Evolutionary conservation across 2,113 vertebrate species (phyloP).

Genomic region (Notiomystis cincta): DNA sequence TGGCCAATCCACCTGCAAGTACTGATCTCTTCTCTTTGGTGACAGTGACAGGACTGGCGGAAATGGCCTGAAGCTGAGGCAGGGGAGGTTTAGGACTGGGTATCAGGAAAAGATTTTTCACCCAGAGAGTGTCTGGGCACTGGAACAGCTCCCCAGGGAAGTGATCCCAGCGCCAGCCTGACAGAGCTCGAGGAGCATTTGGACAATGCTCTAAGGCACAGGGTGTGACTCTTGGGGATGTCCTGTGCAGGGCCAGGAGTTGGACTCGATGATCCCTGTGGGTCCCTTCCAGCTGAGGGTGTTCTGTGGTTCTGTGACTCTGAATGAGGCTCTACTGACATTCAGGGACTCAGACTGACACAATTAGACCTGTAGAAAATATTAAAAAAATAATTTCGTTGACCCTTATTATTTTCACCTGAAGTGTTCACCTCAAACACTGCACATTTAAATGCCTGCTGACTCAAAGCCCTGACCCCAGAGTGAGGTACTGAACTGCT

Average conservation of each 20-base stretch:
- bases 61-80: accelerated
- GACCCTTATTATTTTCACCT: background rate
- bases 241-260: accelerated
- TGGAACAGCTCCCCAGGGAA: background rate
- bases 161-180: background rate
- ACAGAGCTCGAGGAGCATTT: accelerated
- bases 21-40: background rate
- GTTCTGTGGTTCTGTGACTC: background rate
- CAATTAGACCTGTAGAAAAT: background rate
- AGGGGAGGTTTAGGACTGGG: background rate
- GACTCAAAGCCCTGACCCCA: background rate
- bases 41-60: accelerated
- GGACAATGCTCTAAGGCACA: background rate
- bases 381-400: background rate
- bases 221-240: background rate
- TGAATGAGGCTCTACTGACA: background rate
- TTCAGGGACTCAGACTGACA: background rate
- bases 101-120: background rate
- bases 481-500: background rate
- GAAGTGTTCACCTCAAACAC: background rate
- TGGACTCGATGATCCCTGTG: accelerated
- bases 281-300: background rate
- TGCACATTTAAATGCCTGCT: background rate
- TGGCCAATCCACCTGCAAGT: background rate
- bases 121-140: accelerated